Conservation (phyloP, 1,140 invertebrate genomes). For the Cotesia chilonis region DNA sequence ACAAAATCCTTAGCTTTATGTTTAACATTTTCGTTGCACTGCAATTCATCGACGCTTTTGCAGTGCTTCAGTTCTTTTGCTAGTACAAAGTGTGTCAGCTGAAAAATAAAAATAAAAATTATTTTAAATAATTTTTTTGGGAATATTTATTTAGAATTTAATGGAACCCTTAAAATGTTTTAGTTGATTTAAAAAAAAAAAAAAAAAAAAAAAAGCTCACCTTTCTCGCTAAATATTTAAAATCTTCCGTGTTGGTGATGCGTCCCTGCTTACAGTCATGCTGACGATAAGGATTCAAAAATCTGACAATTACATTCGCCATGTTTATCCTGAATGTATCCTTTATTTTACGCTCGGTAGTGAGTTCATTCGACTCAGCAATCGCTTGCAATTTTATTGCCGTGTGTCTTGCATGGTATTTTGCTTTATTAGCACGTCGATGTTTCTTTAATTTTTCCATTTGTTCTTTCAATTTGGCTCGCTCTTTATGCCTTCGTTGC, state of each 20-base stretch:
- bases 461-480: constrained; percentile 63
- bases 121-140: no score
- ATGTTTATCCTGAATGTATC: constrained; percentile 89
- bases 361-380: constrained; percentile 49
- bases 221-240: constrained; percentile 95
- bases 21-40: constrained; percentile 92
- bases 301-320: constrained; percentile 88
- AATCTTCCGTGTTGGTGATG: constrained; percentile 91
- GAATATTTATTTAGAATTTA: no score
- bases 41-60: constrained; percentile 83
- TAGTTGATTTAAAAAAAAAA: not conserved
- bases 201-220: constrained; percentile 65
- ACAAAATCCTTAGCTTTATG: constrained; percentile 95
- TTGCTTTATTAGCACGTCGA: constrained; percentile 60
- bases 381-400: constrained; percentile 54
- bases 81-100: constrained; percentile 97
- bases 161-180: not conserved
- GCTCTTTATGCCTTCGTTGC: constrained; percentile 74
- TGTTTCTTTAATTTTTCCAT: constrained; percentile 60
- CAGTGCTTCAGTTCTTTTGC: constrained; percentile 95
- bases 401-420: constrained; percentile 54
- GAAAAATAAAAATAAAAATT: constrained; percentile 50
- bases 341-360: constrained; percentile 76
- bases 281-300: constrained; percentile 89
- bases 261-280: constrained; percentile 83